phyloP scores from a whole-genome alignment of 2,888 invertebrate genomes.

The Silvanus unidentatus region DNA sequence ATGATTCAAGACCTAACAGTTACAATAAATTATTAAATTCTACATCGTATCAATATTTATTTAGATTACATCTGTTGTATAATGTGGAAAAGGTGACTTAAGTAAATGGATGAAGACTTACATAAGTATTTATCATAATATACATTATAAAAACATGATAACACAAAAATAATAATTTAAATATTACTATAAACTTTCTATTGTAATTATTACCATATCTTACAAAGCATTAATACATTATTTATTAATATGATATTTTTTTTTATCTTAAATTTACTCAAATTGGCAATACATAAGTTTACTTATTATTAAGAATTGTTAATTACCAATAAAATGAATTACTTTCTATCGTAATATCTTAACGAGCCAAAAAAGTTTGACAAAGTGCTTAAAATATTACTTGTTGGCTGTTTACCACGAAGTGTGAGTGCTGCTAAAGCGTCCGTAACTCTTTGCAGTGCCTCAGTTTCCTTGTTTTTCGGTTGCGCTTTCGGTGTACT shows the following conservation, averaged over 20 bases:
- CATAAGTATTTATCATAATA: no score
- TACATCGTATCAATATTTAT: no score
- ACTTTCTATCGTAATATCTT: slow-evolving; percentile 16
- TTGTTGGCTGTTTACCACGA: slow-evolving; percentile 36
- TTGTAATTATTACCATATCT: no score
- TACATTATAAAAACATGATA: no score
- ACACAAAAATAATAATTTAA: no score
- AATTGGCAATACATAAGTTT: neutral
- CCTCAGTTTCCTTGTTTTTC: slow-evolving; percentile 29
- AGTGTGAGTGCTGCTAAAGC: slow-evolving; percentile 38
- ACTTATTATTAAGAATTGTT: no score
- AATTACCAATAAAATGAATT: neutral
- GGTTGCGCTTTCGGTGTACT: slow-evolving; percentile 17
- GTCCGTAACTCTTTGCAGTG: slow-evolving; percentile 35
- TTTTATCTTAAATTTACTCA: neutral
- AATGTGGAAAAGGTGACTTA: no score
- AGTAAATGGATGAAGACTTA: no score
- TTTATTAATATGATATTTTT: neutral
- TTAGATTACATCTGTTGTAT: no score
- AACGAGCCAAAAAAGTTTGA: slow-evolving; percentile 39
- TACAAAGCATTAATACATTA: neutral
- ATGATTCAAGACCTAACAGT: no score
- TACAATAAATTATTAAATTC: no score
- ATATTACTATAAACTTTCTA: no score
- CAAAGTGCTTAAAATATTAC: slow-evolving; percentile 38